Evolutionary conservation across 2,888 invertebrate genomes (phyloP), one percentile per base, ranked within the genome.

Genomic region (Vannuccia rotundouncinata): DNA sequence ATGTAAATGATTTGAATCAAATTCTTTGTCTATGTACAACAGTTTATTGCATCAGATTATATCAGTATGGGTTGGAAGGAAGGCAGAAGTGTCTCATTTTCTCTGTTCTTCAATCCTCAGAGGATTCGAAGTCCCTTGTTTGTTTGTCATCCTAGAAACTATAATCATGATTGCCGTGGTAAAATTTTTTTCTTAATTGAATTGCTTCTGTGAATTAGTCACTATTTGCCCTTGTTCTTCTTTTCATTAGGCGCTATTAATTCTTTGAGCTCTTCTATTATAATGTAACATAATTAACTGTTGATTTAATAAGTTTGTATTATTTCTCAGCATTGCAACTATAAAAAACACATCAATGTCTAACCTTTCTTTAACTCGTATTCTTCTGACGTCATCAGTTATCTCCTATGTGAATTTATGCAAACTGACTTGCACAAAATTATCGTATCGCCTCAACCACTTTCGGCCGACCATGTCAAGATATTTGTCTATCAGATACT

Each of bases 351-450:
- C n/a, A n/a, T n/a, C n/a, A n/a, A n/a, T n/a, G n/a, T n/a, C n/a
- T n/a, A n/a, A n/a, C n/a, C n/a, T n/a, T n/a, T n/a, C 66, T 27
- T 66, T 66, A 66, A 66, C 66, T 66, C 10, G 13, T 66, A 5
- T 27, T 2, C n/a, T 22, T 66, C 2, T 66, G 5, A n/a, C 17
- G 25, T 66, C 2, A 82, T 84, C 90, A 99, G 97, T 91, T 98
- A 99, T 91, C 97, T 99, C 88, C 95, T 99, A 90, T 99, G 98
- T 84, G 99, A 99, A 91, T 91, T 99, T 86, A 93, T 99, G 89
- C 98, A 99, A 91, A 97, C 95, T 89, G 99, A 99, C 91, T 92
- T 99, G 86, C 99, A 99, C 91, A 98, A 98, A 92, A 99, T 99
- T 89, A 99, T 99, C 90, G 98, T 99, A 86, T 98, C 98, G 85